Base-by-base conservation (phyloP, 2,888 invertebrate species). In the Hypolimnas misippus region DNA sequence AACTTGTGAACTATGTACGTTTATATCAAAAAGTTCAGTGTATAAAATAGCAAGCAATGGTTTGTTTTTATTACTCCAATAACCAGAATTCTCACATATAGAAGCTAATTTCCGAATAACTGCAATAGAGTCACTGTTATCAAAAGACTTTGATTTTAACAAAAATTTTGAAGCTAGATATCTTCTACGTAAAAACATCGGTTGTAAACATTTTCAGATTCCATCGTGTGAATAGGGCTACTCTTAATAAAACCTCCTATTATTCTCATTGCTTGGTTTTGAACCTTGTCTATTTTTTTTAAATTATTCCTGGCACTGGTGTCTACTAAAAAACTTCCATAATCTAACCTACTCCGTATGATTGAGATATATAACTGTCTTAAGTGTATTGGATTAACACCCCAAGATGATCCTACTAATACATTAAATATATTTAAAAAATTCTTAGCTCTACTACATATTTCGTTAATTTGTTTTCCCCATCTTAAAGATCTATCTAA, bases 171-270 rank as follows among this genome's bases (percentile, higher is more conserved):
- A 44, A 5, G 65, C 63, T 4, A 65, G 46, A 57, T 62, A 68
- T 31, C 29, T 33, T 53, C 63, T 51, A 16, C 63, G 54, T 35
- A 61, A 19, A 16, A 57, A 46, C 16, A 68, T 44, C 3, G 65
- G 65, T n/a, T 40, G 56, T 0, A 68, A 16, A 35, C 52, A 53
- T 3, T 63, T 21, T 17, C 64, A 38, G 44, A 57, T 51, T 67
- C 60, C 67, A 67, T 65, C 12, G 25, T 21, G 46, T 46, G 46
- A 12, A 46, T 46, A 12, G 46, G 67, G 14, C 64, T 62, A 35
- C 58, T 63, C 14, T 53, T 57, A 46, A 68, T 57, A 57, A 53
- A 68, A 10, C 66, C 66, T n/a, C 66, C 66, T 21, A 64, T 62
- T 7, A 62, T 42, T n/a, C 66, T 54, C 29, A 68, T 16, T 7